Evolutionary conservation across 2,113 vertebrate genomes (phyloP), one percentile per base, ranked within the genome.

Genomic region (Pedionomus torquatus): DNA sequence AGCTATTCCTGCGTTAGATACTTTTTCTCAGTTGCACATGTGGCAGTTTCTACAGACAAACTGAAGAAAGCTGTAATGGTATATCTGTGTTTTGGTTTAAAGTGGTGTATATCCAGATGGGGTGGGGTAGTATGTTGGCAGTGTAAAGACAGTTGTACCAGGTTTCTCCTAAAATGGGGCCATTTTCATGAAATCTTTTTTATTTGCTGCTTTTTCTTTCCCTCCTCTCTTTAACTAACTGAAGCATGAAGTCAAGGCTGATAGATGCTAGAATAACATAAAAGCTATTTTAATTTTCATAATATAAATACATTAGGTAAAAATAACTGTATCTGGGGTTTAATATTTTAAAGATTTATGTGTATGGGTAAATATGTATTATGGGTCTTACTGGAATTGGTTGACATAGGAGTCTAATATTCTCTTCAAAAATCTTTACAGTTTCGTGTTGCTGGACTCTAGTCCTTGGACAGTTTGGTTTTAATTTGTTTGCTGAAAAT

Each of bases 31-130:
- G 55, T 69, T 95, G 83, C 81, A 83, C 83, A 96, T 91, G 78
- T 94, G 94, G 88, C 74, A 94, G 49, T 91, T 96, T 81, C 83
- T 81, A 90, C 51, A 94, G 91, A 25, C 28, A 23, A 70, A 37
- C 17, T 55, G 37, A 87, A 87, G 60, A 66, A 51, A 68, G 26
- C 81, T 94, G 87, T 91, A 83, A 87, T 54, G 4, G 13, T 83
- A 55, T 93, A 93, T 76, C 60, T 88, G 0, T 66, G 57, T 66
- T 83, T 90, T 68, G 77, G 35, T 82, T 95, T 85, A 37, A 75
- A 70, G 76, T 69, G 41, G 72, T 93, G 87, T 60, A 19, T 17
- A 5, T 77, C 74, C 60, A 90, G 81, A 57, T 51, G 54, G 46
- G 41, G 13, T 0, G n/a, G 72, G 89, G 81, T 84, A 89, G n/a